Percentiles rank a stretch among this genome's conserved stretches.
These are phyloP conservation scores for Diabrotica undecimpunctata DNA, from an alignment of 1,140 invertebrate genomes.

Conservation along the genomic window DNA sequence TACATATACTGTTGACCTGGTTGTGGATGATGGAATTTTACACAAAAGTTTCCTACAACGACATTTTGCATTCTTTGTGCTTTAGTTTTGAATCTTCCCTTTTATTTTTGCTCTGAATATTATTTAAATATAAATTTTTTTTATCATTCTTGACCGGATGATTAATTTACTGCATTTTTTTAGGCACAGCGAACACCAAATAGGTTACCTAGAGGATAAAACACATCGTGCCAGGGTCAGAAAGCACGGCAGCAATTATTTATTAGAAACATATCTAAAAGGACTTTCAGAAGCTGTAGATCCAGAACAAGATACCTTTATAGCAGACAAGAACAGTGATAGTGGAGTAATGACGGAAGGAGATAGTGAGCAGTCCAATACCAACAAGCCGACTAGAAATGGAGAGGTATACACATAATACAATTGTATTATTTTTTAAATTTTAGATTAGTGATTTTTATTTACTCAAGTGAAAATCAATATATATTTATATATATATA, in stretches of 20 bases:
- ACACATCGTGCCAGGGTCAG: conserved; percentile 66
- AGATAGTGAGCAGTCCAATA: conserved; percentile 44
- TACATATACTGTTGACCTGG: too few relatives aligned
- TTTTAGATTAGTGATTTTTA: too few relatives aligned
- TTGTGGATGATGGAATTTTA: too few relatives aligned
- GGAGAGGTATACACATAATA: conserved; percentile 35
- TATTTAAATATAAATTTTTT: too few relatives aligned
- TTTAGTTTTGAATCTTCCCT: too few relatives aligned
- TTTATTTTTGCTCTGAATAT: too few relatives aligned
- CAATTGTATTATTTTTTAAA: too few relatives aligned
- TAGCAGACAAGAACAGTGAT: conserved; percentile 54
- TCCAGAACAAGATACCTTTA: conserved; percentile 43
- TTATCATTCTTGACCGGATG: too few relatives aligned
- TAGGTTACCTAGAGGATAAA: conserved; percentile 71
- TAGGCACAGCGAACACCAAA: conserved; percentile 74
- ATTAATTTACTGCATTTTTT: conserved; percentile 34
- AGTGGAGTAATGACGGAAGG: conserved; percentile 53
- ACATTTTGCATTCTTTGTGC: too few relatives aligned
- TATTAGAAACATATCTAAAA: conserved; percentile 73
- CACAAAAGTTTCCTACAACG: too few relatives aligned
- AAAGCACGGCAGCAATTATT: conserved; percentile 75
- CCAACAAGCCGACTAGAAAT: conserved; percentile 35
- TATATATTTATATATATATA: too few relatives aligned
- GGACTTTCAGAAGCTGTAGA: conserved; percentile 52
- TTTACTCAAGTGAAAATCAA: too few relatives aligned